Conservation (phyloP, 2,113 vertebrate species). For the Toxotes jaculatrix region DNA sequence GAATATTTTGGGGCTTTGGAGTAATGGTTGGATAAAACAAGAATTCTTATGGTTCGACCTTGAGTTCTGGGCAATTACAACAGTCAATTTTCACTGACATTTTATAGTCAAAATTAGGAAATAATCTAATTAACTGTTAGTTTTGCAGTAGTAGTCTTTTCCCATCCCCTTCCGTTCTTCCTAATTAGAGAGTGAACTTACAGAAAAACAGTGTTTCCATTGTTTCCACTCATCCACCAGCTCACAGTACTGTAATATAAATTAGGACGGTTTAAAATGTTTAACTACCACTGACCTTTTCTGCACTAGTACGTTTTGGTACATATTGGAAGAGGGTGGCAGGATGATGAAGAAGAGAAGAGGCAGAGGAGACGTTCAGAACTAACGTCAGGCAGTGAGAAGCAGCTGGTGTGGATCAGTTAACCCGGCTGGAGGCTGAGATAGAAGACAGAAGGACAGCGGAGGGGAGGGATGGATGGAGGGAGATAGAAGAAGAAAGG, state of each 20-base stretch:
- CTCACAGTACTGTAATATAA: neutral
- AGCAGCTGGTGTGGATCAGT: constrained; percentile 69
- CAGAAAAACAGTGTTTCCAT: neutral
- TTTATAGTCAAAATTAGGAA: too few species aligned
- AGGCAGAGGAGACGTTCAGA: constrained; percentile 35
- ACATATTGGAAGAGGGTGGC: constrained; percentile 5
- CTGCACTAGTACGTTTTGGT: too few species aligned
- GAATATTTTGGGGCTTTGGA: too few species aligned
- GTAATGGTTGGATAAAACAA: too few species aligned
- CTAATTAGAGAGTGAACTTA: neutral
- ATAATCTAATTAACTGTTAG: too few species aligned
- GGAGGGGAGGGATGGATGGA: neutral
- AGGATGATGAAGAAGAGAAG: constrained; percentile 16
- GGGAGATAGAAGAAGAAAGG: constrained; percentile 30
- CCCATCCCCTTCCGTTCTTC: neutral
- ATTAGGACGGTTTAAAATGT: constrained; percentile 9
- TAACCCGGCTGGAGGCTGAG: constrained; percentile 46
- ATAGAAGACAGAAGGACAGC: constrained; percentile 16
- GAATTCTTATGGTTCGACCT: too few species aligned
- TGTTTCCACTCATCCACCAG: neutral
- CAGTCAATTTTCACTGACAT: too few species aligned
- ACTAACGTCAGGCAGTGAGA: constrained; percentile 39
- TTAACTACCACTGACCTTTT: constrained; percentile 16
- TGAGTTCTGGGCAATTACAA: too few species aligned
- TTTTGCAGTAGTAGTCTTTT: neutral